Evolutionary conservation across 1,140 invertebrate genomes (phyloP).

Genomic region (Harpegnathos saltator): DNA sequence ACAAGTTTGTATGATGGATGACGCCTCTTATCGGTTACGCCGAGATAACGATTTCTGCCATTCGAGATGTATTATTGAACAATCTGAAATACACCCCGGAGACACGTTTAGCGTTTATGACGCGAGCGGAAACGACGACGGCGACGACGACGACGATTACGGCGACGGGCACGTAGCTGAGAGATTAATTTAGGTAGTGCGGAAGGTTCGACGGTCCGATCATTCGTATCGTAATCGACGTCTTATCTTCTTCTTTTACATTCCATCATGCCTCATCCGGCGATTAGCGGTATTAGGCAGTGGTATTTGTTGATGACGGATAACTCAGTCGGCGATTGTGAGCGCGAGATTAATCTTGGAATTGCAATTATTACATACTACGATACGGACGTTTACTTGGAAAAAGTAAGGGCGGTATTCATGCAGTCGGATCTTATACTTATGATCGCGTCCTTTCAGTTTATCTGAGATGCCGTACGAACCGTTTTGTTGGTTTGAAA

Average conservation of each 20-base stretch:
- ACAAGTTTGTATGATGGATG: conserved; percentile 54
- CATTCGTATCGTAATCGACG: not conserved
- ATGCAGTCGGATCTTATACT: no score
- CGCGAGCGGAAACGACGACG: not conserved
- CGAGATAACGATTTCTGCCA: conserved; percentile 48
- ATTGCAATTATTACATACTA: no score
- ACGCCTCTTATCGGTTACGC: conserved; percentile 37
- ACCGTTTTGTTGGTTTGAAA: no score
- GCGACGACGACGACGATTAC: no score
- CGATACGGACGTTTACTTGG: no score
- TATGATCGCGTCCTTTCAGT: no score
- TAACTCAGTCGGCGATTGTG: not conserved
- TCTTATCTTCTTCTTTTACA: not conserved
- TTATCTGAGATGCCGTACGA: no score
- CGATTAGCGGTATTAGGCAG: not conserved
- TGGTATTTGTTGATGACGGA: not conserved
- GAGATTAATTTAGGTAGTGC: conserved; percentile 19
- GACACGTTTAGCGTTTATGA: conserved; percentile 29
- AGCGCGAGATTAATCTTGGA: not conserved
- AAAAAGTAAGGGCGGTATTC: no score
- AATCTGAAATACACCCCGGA: conserved; percentile 29
- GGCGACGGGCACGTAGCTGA: no score
- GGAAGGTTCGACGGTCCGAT: not conserved
- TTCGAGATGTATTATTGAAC: conserved; percentile 49
- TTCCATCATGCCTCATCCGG: not conserved